Conservation (phyloP, 2,113 vertebrate species). For the Prietella phreatophila region DNA sequence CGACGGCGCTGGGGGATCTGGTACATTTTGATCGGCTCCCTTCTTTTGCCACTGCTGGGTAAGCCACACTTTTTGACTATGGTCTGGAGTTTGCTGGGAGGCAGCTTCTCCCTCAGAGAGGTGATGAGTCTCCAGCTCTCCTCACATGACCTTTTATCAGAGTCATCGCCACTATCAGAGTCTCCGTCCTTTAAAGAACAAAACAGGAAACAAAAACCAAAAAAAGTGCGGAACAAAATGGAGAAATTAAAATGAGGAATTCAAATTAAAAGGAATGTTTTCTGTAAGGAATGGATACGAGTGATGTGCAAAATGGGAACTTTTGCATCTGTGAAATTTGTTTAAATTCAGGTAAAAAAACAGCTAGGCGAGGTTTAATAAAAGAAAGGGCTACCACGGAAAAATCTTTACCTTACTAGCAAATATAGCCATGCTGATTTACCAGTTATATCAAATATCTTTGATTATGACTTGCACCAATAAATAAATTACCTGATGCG, state of each 20-base stretch:
- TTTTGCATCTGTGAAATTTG: neutral
- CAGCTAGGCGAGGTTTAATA: neutral
- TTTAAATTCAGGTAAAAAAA: neutral
- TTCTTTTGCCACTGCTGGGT: slow-evolving; percentile 96
- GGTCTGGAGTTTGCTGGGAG: slow-evolving; percentile 98
- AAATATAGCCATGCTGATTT: neutral
- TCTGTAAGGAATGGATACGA: slow-evolving; percentile 75
- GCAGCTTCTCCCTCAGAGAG: slow-evolving; percentile 98
- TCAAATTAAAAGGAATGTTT: slow-evolving; percentile 75
- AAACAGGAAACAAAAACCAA: slow-evolving; percentile 90
- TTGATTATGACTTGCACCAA: neutral
- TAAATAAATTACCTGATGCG: neutral
- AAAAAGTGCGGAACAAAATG: slow-evolving; percentile 77
- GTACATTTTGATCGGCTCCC: slow-evolving; percentile 97
- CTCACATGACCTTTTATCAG: slow-evolving; percentile 99
- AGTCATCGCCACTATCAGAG: slow-evolving; percentile 99
- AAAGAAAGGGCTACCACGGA: neutral
- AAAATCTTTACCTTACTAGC: neutral
- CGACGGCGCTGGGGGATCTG: slow-evolving; percentile 93
- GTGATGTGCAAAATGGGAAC: slow-evolving; percentile 76
- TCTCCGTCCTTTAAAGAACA: slow-evolving; percentile 99
- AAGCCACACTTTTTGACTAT: slow-evolving; percentile 99
- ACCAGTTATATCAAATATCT: neutral
- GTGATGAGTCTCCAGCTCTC: slow-evolving; percentile 99
- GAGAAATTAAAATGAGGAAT: slow-evolving; percentile 71